phyloP scores from a whole-genome alignment of 2,888 invertebrate genomes.

The Eristalis arbustorum region DNA sequence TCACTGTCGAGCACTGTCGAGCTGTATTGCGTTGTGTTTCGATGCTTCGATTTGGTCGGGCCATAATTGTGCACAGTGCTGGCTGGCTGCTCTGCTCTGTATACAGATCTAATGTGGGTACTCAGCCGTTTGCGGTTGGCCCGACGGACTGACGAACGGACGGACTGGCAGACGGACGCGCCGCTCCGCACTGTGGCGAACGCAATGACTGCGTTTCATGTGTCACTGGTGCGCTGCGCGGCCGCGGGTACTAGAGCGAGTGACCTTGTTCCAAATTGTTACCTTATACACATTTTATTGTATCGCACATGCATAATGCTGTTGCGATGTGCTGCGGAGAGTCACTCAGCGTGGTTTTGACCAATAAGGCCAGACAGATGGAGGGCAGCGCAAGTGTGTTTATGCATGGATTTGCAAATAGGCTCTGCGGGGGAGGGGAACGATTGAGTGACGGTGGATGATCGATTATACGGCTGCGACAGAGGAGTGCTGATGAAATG shows the following conservation, averaged over 20 bases:
- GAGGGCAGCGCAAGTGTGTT: slow-evolving; percentile 4
- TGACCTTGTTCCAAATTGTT: slow-evolving; percentile 70
- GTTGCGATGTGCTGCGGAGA: slow-evolving; percentile 4
- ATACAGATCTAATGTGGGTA: slow-evolving; percentile 54
- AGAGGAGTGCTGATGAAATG: slow-evolving; percentile 40
- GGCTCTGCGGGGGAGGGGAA: neutral
- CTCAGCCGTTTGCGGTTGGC: neutral
- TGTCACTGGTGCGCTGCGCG: slow-evolving; percentile 34
- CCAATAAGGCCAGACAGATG: slow-evolving; percentile 60
- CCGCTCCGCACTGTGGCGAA: neutral
- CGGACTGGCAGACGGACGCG: neutral
- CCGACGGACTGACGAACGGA: neutral
- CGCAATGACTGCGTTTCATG: slow-evolving; percentile 50
- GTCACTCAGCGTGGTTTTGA: slow-evolving; percentile 29
- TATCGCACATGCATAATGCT: slow-evolving; percentile 53
- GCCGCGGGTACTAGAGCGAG: slow-evolving; percentile 49
- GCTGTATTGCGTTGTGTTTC: slow-evolving; percentile 23
- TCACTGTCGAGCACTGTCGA: slow-evolving; percentile 55
- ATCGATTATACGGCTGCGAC: slow-evolving; percentile 38
- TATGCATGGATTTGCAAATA: slow-evolving; percentile 54
- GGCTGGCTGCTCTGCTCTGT: slow-evolving; percentile 40
- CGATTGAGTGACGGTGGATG: slow-evolving; percentile 10
- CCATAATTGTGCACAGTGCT: slow-evolving; percentile 48
- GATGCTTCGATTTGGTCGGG: slow-evolving; percentile 17
- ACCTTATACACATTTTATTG: slow-evolving; percentile 60